These are phyloP conservation scores for Drosophila teissieri DNA, from an alignment of 1,140 invertebrate genomes.

Conservation along the genomic window DNA sequence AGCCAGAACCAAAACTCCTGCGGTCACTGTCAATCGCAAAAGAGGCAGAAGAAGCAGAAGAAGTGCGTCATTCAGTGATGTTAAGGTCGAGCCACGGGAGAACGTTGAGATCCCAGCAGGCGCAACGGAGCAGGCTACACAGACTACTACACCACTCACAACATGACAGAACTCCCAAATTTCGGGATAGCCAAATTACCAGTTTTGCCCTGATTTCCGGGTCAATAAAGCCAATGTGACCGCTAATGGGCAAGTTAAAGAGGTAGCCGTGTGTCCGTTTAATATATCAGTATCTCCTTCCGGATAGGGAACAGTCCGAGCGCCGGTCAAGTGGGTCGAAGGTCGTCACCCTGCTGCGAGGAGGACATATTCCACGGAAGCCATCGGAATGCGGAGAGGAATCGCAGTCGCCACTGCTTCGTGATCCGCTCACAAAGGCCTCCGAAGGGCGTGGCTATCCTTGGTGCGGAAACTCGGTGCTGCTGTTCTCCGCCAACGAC, in stretches of 20 bases:
- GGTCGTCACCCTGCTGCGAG: neutral
- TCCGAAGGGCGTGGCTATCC: neutral
- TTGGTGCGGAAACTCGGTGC: neutral
- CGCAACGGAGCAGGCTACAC: constrained; percentile 15
- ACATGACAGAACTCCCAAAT: constrained; percentile 8
- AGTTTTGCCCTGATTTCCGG: constrained; percentile 3
- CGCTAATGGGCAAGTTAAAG: constrained; percentile 51
- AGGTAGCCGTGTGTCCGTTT: neutral
- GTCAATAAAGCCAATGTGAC: constrained; percentile 34
- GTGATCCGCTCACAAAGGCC: constrained; percentile 18
- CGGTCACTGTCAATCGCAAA: constrained; percentile 23
- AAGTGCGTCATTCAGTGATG: constrained; percentile 50
- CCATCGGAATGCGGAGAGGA: neutral
- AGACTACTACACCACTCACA: neutral
- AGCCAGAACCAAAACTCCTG: neutral
- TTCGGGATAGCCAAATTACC: constrained; percentile 21
- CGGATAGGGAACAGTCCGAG: constrained; percentile 10
- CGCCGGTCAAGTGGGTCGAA: too few relatives aligned
- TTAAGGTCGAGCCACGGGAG: neutral
- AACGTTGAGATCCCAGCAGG: constrained; percentile 17
- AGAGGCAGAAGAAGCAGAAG: constrained; percentile 14
- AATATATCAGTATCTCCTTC: neutral
- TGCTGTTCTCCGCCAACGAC: neutral
- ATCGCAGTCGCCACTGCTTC: constrained; percentile 29
- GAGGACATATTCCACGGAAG: neutral